Evolutionary conservation across 2,797 vertebrate species (phyloP).

Genomic region (Pterois miles): DNA sequence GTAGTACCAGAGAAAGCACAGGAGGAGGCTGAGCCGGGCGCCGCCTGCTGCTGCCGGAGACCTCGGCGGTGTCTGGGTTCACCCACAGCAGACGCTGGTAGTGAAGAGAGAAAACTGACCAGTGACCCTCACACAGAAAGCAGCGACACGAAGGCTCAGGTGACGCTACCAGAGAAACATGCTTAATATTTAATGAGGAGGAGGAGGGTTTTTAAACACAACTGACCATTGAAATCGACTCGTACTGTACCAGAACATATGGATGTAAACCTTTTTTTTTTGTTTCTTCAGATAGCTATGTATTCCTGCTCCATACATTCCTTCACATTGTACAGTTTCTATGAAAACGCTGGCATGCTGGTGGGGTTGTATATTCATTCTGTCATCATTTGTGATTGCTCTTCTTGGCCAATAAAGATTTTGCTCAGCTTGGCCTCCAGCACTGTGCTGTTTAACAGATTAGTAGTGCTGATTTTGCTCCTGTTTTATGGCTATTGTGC

Average conservation of each 20-base stretch:
- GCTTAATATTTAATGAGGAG: constrained; percentile 27
- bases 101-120: constrained; percentile 14
- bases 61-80: constrained; percentile 54
- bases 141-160: constrained; percentile 3
- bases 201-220: constrained; percentile 32
- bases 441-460: neutral
- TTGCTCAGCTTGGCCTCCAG: constrained; percentile 68
- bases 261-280: constrained; percentile 61
- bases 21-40: constrained; percentile 47
- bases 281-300: constrained; percentile 33
- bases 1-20: constrained; percentile 39
- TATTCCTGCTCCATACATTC: constrained; percentile 74
- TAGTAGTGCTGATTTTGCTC: neutral
- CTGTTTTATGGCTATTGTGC: neutral
- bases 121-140: constrained; percentile 9
- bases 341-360: constrained; percentile 80
- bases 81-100: neutral
- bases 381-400: constrained; percentile 79
- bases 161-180: constrained; percentile 32
- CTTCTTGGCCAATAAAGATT: constrained; percentile 77
- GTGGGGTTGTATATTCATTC: constrained; percentile 80
- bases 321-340: constrained; percentile 80
- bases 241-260: constrained; percentile 70
- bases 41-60: constrained; percentile 71
- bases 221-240: constrained; percentile 45